A percentile compares a stretch with the other conserved stretches of the same genome.
These are phyloP conservation scores for Sander vitreus DNA, from an alignment of 2,113 vertebrate species.

Conservation along the genomic window DNA sequence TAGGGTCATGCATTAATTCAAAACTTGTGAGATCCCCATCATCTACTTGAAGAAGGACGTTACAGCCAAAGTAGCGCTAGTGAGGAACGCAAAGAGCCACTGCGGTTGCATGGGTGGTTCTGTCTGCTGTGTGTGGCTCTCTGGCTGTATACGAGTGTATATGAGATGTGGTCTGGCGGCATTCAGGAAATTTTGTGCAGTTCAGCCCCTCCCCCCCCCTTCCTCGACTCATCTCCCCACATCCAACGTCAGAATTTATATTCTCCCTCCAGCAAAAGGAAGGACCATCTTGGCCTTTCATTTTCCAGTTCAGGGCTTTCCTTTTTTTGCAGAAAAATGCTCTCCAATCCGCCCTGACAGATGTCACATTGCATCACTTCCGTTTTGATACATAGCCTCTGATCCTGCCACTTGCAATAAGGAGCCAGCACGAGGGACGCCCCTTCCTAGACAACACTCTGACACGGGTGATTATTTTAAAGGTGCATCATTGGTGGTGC, in stretches of 20 bases:
- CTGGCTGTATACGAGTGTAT: conserved; percentile 6
- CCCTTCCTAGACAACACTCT: conserved; percentile 78
- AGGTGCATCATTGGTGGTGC: conserved; percentile 76
- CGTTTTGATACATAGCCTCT: conserved; percentile 85
- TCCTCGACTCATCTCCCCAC: conserved; percentile 61
- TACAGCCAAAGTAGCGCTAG: conserved; percentile 15
- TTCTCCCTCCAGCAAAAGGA: conserved; percentile 76
- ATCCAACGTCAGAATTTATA: conserved; percentile 74
- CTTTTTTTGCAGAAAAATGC: conserved; percentile 84
- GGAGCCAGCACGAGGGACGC: conserved; percentile 73
- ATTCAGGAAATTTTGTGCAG: conserved; percentile 61
- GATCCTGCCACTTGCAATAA: conserved; percentile 87
- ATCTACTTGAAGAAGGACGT: conserved; percentile 29
- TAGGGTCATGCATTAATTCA: conserved; percentile 73
- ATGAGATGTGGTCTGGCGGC: conserved; percentile 53
- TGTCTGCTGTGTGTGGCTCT: conserved; percentile 19
- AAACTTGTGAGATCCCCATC: conserved; percentile 59
- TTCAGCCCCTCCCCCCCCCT: conserved; percentile 34
- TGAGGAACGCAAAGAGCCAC: conserved; percentile 4
- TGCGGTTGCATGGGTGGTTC: not conserved
- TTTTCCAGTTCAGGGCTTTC: conserved; percentile 88
- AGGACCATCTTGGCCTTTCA: conserved; percentile 85
- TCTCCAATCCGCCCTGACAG: conserved; percentile 85
- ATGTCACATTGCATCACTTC: conserved; percentile 85
- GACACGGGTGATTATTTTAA: conserved; percentile 83